Base-by-base conservation (phyloP, 2,113 vertebrate species). In the Tauraco erythrolophus region DNA sequence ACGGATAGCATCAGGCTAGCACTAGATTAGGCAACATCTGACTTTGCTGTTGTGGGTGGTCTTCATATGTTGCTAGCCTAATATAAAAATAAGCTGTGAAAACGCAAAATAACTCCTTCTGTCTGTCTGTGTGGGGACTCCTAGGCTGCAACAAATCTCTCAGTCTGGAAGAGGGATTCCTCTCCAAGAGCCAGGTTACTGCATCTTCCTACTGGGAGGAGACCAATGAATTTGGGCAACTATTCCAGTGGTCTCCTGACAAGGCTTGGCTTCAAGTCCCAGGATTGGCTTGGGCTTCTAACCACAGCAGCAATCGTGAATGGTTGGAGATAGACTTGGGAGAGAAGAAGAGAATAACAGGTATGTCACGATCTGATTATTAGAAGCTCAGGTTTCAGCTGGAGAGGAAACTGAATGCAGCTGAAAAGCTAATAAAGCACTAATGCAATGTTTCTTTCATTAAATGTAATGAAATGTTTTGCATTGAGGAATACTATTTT, bases 261-360 rank as follows among this genome's bases (percentile, higher is more conserved):
- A 98, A 95, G 68, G 97, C 93, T 69, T 97, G 94, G 77, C 98
- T 97, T 60, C 97, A 98, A 71, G 91, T 96, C 43, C 96, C 87
- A 7, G 97, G 97, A 10, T 46, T 77, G 10, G 96, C 98, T 6
- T 98, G 98, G 98, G 98, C 97, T 24, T 96, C 98, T 3, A 98
- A 98, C 31, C 96, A 98, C 56, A 97, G 96, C 61, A 91, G 89
- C 87, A 94, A 46, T 27, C 97, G 84, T 23, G 98, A 97, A 51
- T 99, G 98, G 98, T 70, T 99, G 46, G 98, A 98, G 92, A 98
- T 99, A 83, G 99, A 99, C 96, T 94, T 99, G 50, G 98, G 99
- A 71, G 98, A 99, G 94, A 98, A 98, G 95, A 99, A 96, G 95
- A 98, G 97, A 94, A 98, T 99, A 97, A 99, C 98, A 89, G 98